Evolutionary conservation across 2,797 vertebrate genomes (phyloP), one percentile per base, ranked within the genome.

Genomic region (Pogonophryne albipinna): DNA sequence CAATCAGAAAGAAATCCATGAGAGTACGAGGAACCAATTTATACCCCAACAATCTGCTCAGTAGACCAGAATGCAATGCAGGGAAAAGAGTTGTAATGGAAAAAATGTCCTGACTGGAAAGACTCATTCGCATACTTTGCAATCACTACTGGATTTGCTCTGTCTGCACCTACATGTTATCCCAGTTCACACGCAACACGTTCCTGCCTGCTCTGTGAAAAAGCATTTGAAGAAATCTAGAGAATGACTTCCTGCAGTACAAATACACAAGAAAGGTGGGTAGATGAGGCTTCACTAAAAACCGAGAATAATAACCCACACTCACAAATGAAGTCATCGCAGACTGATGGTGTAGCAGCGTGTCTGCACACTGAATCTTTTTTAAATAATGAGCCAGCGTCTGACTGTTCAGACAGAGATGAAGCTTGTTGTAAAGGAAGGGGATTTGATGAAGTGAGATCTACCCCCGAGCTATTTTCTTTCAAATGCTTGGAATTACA

Each of bases 161-260:
- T 55, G 52, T 66, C 55, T 66, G 62, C 66, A 70, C 79, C 65
- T 70, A 79, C 84, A 66, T 31, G 47, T 78, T 76, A 83, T 83
- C 75, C 74, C 61, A 55, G n/a, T 5, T 1, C 46, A 61, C 64
- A 63, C 2, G 51, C 66, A 79, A 84, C 74, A 79, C 17, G 15
- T 52, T 79, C 47, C 71, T 61, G 76, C 45, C 78, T 78, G 72
- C 47, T 79, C 55, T 74, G 34, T 53, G 59, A 79, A 83, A 74
- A 80, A 62, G 67, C 63, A 72, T 84, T 82, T 27, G 61, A 70
- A 74, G 77, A 78, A 84, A 81, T 61, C 69, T 38, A 73, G 73
- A 66, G 71, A 79, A 78, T 73, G 44, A 80, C 74, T 58, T 77
- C 76, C 56, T 66, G 71, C 66, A 71, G 65, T 42, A 42, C 31